phyloP scores from a whole-genome alignment of 2,113 vertebrate genomes.

The Centropus bengalensis region DNA sequence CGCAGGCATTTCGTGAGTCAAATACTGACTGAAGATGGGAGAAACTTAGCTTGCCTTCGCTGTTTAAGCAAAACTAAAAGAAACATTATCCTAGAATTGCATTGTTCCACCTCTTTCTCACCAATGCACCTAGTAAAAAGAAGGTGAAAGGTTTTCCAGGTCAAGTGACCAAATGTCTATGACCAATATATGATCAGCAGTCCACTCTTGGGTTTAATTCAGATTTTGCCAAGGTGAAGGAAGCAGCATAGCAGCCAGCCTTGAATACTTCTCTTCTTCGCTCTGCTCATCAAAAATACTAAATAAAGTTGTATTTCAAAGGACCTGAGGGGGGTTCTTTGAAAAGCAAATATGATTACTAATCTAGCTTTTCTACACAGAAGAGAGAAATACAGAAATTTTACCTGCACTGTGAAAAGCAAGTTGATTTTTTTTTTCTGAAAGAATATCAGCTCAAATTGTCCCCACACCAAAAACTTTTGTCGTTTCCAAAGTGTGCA shows the following conservation, averaged over 20 bases:
- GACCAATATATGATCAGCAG: neutral
- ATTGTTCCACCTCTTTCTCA: neutral
- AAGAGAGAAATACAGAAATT: neutral
- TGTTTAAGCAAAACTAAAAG: neutral
- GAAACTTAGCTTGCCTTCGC: neutral
- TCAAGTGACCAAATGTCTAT: neutral
- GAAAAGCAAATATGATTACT: neutral
- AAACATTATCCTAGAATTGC: neutral
- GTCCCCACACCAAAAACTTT: neutral
- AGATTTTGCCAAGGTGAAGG: neutral
- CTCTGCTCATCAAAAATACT: neutral
- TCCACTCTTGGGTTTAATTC: neutral
- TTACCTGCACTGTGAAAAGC: neutral
- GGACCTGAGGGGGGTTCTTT: neutral
- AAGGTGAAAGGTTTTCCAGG: neutral
- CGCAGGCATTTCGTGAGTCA: neutral
- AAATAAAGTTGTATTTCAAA: neutral
- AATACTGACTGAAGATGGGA: neutral
- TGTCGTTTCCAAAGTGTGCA: neutral
- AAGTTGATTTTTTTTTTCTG: neutral
- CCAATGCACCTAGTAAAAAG: neutral
- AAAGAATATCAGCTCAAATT: neutral
- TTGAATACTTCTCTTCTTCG: neutral
- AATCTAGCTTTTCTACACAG: neutral
- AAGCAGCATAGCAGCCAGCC: neutral